Conservation (phyloP, 2,797 vertebrate species). For the Eulemur rubriventer region DNA sequence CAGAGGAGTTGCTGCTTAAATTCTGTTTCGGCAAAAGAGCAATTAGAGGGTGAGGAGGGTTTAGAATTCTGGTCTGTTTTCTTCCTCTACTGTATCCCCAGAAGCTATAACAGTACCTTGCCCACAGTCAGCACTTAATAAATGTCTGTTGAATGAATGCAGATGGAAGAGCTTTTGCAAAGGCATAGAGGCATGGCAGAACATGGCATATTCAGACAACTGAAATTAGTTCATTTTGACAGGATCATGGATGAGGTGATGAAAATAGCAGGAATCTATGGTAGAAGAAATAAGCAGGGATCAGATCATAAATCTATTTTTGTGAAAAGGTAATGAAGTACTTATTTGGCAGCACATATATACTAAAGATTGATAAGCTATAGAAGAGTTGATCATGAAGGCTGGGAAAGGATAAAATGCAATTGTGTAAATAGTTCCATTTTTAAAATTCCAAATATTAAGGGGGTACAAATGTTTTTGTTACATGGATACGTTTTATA, state of each 20-base stretch:
- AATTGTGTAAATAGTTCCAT: background rate
- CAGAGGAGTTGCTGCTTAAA: background rate
- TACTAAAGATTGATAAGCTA: background rate
- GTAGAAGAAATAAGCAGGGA: background rate
- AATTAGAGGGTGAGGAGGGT: background rate
- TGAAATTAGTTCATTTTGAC: background rate
- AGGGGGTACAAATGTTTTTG: too few species aligned
- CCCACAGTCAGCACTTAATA: background rate
- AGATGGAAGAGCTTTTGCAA: background rate
- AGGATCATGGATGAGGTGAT: background rate
- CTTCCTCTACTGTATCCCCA: background rate
- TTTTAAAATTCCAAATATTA: background rate
- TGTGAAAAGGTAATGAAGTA: background rate
- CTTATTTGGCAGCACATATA: background rate
- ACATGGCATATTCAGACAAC: background rate
- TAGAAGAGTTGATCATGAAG: background rate
- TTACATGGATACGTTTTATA: too few species aligned
- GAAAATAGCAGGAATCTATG: background rate
- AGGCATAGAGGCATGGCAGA: background rate
- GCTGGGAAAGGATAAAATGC: background rate
- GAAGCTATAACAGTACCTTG: background rate
- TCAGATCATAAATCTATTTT: background rate
- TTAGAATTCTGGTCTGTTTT: background rate
- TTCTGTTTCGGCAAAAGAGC: background rate
- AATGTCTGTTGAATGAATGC: background rate